Conservation (phyloP, 2,797 vertebrate species). For the Anguilla megastoma region DNA sequence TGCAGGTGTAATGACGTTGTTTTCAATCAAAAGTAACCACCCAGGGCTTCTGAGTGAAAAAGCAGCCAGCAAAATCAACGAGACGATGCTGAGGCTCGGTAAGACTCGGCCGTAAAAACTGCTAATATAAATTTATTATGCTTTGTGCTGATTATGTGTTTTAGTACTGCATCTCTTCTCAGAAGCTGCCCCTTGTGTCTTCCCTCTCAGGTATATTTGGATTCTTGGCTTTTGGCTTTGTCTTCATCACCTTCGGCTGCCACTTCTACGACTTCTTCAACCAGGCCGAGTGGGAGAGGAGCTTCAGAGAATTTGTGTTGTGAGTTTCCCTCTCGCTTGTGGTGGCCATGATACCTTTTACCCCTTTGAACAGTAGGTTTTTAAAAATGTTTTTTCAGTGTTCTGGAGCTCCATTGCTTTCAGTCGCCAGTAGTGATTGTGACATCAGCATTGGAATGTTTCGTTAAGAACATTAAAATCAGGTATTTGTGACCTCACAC, state of each 20-base stretch:
- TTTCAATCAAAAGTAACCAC: conserved; percentile 98
- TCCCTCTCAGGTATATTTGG: conserved; percentile 87
- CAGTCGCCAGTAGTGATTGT: neutral
- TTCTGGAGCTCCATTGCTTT: neutral
- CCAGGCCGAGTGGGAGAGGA: conserved; percentile 96
- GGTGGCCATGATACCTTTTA: neutral
- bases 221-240: conserved; percentile 94
- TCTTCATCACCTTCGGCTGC: conserved; percentile 95
- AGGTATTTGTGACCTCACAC: neutral
- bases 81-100: conserved; percentile 97
- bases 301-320: conserved; percentile 97
- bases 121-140: neutral
- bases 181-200: neutral
- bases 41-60: conserved; percentile 95
- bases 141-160: neutral
- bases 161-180: neutral
- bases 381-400: no score
- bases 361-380: neutral
- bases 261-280: conserved; percentile 99
- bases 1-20: conserved; percentile 95
- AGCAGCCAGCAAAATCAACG: conserved; percentile 97
- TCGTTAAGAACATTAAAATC: neutral
- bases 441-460: no score
- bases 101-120: conserved; percentile 34
- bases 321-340: conserved; percentile 65